A percentile compares a stretch with the other conserved stretches of the same genome.
Evolutionary conservation across 2,797 vertebrate genomes (phyloP).

Genomic region (Onychomys leucogaster): DNA sequence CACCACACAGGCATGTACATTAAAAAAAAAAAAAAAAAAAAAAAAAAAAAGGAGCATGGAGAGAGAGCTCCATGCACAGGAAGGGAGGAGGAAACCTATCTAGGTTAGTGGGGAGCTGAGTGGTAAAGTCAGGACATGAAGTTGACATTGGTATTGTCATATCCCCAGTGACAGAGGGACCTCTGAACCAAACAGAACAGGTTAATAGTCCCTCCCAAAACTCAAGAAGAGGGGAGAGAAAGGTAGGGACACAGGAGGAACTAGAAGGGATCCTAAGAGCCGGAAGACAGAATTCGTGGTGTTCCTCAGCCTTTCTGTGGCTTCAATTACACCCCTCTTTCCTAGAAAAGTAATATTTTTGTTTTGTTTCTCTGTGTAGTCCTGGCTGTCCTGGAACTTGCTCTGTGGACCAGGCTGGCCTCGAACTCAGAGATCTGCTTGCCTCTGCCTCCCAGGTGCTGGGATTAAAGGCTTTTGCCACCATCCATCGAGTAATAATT

Average conservation of each 20-base stretch:
- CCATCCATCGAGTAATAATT: neutral
- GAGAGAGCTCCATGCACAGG: neutral
- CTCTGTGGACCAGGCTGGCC: neutral
- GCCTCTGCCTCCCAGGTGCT: neutral
- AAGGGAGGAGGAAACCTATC: neutral
- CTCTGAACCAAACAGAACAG: neutral
- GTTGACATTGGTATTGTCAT: neutral
- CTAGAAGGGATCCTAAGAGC: neutral
- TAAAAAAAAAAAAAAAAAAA: neutral
- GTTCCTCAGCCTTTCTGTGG: neutral
- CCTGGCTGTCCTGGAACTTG: neutral
- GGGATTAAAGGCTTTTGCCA: neutral
- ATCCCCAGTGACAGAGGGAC: neutral
- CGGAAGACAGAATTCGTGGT: neutral
- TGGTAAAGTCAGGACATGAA: neutral
- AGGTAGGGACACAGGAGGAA: neutral
- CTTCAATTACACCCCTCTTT: too few relatives aligned
- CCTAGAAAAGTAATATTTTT: neutral
- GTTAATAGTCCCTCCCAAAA: neutral
- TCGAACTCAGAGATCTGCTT: neutral
- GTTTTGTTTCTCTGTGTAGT: neutral
- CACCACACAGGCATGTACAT: too few relatives aligned
- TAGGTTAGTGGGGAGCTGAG: accelerated
- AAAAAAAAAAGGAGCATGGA: too few relatives aligned
- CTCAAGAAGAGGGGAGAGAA: neutral